phyloP scores from a whole-genome alignment of 2,113 vertebrate species.

The Callipepla squamata region DNA sequence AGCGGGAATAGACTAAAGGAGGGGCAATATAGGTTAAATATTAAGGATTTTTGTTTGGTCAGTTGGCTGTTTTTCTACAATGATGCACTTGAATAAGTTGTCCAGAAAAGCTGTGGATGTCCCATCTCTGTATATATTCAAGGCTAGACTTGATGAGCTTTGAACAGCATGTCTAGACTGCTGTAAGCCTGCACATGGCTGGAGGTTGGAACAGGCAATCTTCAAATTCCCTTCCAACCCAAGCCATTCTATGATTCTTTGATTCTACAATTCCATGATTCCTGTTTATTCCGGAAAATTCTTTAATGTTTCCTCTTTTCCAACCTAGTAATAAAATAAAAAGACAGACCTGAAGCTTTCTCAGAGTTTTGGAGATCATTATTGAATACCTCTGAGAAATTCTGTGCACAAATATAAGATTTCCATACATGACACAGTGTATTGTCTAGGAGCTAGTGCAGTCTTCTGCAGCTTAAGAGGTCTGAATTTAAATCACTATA shows the following conservation, averaged over 20 bases:
- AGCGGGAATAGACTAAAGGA: no score
- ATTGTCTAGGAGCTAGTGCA: background rate
- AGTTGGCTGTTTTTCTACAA: background rate
- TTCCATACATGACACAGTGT: background rate
- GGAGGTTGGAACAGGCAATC: background rate
- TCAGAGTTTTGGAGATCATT: background rate
- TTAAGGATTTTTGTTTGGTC: background rate
- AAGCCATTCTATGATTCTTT: background rate
- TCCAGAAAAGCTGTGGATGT: background rate
- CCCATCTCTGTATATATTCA: background rate
- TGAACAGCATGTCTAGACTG: background rate
- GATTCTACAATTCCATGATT: background rate
- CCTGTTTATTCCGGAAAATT: background rate
- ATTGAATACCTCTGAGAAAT: background rate
- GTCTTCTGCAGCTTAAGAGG: background rate
- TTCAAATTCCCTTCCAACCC: background rate
- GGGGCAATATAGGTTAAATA: background rate
- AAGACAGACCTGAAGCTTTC: background rate
- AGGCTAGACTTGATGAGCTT: background rate
- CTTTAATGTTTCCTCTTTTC: background rate
- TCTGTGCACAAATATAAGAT: background rate
- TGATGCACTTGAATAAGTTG: background rate
- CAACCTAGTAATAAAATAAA: background rate
- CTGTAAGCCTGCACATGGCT: no score
- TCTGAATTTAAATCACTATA: slow-evolving; percentile 5